A percentile compares a stretch with the other conserved stretches of the same genome.
These are phyloP conservation scores for Chelonoidis abingdonii DNA, from an alignment of 2,113 vertebrate species.

Conservation along the genomic window DNA sequence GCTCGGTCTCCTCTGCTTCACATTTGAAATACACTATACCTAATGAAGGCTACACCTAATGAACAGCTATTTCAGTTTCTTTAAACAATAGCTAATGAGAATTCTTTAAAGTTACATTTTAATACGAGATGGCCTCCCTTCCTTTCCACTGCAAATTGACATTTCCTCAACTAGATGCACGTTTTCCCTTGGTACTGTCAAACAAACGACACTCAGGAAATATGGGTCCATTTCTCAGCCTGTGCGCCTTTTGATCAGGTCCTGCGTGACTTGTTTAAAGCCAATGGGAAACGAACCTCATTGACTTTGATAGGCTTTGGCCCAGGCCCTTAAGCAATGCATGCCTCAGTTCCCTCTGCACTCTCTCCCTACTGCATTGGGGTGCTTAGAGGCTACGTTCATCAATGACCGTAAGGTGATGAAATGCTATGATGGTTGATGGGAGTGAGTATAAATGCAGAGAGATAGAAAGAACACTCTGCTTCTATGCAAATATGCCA, in stretches of 20 bases:
- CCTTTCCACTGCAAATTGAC: too few species aligned
- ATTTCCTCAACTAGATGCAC: too few species aligned
- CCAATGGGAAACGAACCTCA: neutral
- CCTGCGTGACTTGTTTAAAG: neutral
- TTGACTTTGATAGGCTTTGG: neutral
- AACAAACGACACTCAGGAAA: neutral
- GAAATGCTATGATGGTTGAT: neutral
- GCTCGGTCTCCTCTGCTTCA: neutral
- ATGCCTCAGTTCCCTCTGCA: neutral
- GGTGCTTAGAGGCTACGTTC: neutral
- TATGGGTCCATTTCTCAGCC: neutral
- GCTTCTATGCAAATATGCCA: neutral
- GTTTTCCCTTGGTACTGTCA: too few species aligned
- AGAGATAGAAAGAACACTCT: neutral
- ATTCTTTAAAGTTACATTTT: conserved; percentile 51
- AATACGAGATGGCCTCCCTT: neutral
- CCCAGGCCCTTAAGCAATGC: neutral
- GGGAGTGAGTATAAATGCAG: neutral
- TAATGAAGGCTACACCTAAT: neutral
- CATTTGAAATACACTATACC: neutral
- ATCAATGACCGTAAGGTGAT: neutral
- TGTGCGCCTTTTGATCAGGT: neutral
- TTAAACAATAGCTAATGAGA: neutral
- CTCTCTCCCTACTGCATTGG: neutral
- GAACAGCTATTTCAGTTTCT: neutral